Evolutionary conservation across 2,113 vertebrate species (phyloP).

Genomic region (Typhlomys cinereus): DNA sequence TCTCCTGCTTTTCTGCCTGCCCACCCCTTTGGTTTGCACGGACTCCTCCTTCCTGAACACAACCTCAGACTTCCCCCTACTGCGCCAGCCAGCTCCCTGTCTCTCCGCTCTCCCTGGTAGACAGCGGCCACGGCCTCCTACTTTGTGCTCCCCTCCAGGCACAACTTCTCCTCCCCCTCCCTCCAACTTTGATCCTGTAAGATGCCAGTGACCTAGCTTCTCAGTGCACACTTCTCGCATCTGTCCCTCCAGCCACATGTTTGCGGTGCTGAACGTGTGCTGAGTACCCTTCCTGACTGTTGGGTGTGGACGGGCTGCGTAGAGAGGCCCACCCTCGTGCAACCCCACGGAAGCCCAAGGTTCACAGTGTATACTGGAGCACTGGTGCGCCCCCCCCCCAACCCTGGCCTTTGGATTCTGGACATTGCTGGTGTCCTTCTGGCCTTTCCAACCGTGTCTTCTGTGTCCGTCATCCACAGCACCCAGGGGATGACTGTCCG

Average conservation of each 20-base stretch:
- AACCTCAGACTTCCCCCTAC: not conserved
- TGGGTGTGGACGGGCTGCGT: not conserved
- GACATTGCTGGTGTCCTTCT: not conserved
- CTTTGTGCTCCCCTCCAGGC: not conserved
- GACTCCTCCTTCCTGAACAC: rapidly evolving
- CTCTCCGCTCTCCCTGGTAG: not conserved
- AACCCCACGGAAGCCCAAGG: not conserved
- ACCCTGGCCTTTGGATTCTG: not conserved
- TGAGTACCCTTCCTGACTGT: not conserved
- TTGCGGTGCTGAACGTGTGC: not conserved
- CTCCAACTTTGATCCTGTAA: not conserved
- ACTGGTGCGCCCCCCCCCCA: not conserved
- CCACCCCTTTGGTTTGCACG: not conserved
- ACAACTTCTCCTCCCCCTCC: not conserved
- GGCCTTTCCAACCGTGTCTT: not conserved
- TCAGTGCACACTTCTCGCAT: not conserved
- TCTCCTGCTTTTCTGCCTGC: not conserved
- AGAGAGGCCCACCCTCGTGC: not conserved
- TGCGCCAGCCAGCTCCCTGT: no score
- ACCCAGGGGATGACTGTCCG: not conserved
- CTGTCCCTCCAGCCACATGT: not conserved
- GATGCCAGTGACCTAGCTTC: not conserved
- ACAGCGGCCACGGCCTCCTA: not conserved
- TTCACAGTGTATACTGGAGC: not conserved
- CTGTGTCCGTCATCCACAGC: not conserved